Conservation (phyloP, 2,888 invertebrate species). For the Callosobruchus maculatus region DNA sequence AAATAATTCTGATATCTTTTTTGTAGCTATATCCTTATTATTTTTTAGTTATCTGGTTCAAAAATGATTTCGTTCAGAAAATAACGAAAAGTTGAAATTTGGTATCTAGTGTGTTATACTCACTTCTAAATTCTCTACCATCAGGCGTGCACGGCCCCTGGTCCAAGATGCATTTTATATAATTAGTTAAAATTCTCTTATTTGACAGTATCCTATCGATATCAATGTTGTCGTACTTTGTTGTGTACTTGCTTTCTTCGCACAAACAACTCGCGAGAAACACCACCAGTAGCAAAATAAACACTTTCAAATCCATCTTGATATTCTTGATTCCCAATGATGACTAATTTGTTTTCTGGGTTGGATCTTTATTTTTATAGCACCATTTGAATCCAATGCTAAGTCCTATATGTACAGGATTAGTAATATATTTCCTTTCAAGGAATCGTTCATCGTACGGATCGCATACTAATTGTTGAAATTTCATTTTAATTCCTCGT, state of each 20-base stretch:
- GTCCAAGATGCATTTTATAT: conserved; percentile 64
- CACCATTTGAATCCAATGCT: neutral
- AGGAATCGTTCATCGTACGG: neutral
- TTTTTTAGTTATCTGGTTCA: no score
- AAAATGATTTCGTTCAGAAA: no score
- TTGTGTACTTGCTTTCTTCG: conserved; percentile 21
- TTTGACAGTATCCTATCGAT: conserved; percentile 63
- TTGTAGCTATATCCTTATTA: no score
- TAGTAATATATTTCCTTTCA: conserved; percentile 2
- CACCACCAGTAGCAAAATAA: neutral
- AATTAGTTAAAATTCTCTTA: conserved; percentile 60
- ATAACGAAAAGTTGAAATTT: no score
- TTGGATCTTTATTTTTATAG: neutral
- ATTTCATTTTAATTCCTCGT: neutral
- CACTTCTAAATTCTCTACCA: conserved; percentile 57
- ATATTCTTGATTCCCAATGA: neutral
- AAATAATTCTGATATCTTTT: no score
- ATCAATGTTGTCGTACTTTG: conserved; percentile 49
- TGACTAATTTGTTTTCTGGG: neutral
- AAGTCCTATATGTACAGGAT: neutral
- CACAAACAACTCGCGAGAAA: conserved; percentile 4
- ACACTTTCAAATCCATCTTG: neutral
- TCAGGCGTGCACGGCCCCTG: conserved; percentile 65
- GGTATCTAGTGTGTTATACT: no score
- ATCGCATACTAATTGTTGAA: conserved; percentile 1